Evolutionary conservation across 2,888 invertebrate species (phyloP).

Genomic region (Cremastinae sp.): DNA sequence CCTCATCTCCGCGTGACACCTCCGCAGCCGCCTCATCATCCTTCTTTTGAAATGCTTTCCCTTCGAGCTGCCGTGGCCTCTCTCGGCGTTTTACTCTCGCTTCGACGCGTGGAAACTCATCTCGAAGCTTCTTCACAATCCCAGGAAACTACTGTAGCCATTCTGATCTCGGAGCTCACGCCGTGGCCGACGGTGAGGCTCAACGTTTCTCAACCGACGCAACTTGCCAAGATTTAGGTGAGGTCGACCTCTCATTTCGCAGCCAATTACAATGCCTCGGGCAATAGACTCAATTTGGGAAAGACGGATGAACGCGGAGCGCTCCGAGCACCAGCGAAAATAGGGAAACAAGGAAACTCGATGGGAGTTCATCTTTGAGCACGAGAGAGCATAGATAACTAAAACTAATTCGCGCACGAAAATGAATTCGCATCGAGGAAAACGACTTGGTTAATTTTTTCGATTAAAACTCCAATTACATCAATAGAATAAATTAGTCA

Average conservation of each 20-base stretch:
- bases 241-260: constrained; percentile 74
- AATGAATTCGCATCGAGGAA: too few species aligned
- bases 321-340: constrained; percentile 12
- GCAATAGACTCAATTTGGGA: constrained; percentile 23
- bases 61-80: too few species aligned
- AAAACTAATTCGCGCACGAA: too few species aligned
- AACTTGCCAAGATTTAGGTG: constrained; percentile 73
- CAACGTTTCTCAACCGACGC: constrained; percentile 54
- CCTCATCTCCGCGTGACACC: too few species aligned
- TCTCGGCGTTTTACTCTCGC: constrained; percentile 11
- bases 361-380: constrained; percentile 10
- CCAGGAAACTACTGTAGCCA: constrained; percentile 44
- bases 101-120: constrained; percentile 23
- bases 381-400: constrained; percentile 6
- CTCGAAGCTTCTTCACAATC: constrained; percentile 51
- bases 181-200: too few species aligned
- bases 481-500: too few species aligned
- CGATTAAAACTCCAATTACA: too few species aligned
- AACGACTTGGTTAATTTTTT: too few species aligned
- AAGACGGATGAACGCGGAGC: background rate
- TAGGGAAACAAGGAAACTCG: constrained; percentile 38
- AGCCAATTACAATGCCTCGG: constrained; percentile 74
- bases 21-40: too few species aligned
- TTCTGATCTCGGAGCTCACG: constrained; percentile 60
- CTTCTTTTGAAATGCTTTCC: background rate